phyloP scores from a whole-genome alignment of 2,797 vertebrate genomes.

The Discoglossus pictus region DNA sequence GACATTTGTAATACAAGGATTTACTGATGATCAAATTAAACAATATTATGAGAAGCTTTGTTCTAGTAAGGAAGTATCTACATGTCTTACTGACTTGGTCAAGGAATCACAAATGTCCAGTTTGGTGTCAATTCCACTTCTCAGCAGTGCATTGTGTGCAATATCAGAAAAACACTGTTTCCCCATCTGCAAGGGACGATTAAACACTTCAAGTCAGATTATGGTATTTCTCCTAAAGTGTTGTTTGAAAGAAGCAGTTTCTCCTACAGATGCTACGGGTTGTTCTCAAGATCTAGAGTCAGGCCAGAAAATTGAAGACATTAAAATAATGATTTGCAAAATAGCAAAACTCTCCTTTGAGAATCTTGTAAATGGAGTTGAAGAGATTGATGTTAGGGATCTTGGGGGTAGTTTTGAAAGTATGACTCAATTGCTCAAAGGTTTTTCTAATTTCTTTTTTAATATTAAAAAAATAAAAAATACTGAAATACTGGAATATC shows the following conservation, averaged over 20 bases:
- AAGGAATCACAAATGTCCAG: constrained; percentile 14
- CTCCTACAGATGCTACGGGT: not conserved
- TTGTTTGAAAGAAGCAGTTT: not conserved
- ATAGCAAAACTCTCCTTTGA: constrained; percentile 18
- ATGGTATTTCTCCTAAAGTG: constrained; percentile 6
- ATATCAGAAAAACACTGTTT: not conserved
- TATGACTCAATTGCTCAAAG: not conserved
- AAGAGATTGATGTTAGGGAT: not conserved
- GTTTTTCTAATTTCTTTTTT: constrained; percentile 22
- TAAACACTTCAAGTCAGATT: not conserved
- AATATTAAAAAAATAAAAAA: not conserved
- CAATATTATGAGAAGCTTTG: constrained; percentile 13
- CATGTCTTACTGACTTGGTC: constrained; percentile 2
- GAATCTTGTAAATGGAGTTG: not conserved
- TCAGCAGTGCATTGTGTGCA: constrained; percentile 22
- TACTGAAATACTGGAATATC: not conserved
- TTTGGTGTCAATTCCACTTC: constrained; percentile 21
- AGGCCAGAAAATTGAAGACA: not conserved
- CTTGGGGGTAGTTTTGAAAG: not conserved
- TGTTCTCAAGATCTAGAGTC: not conserved
- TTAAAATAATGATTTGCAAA: constrained; percentile 6
- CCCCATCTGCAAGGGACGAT: not conserved
- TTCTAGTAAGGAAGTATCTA: not conserved
- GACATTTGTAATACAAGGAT: constrained; percentile 9
- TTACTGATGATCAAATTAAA: constrained; percentile 17